Base-by-base conservation (phyloP, 2,797 vertebrate species). In the Crocidura indochinensis region DNA sequence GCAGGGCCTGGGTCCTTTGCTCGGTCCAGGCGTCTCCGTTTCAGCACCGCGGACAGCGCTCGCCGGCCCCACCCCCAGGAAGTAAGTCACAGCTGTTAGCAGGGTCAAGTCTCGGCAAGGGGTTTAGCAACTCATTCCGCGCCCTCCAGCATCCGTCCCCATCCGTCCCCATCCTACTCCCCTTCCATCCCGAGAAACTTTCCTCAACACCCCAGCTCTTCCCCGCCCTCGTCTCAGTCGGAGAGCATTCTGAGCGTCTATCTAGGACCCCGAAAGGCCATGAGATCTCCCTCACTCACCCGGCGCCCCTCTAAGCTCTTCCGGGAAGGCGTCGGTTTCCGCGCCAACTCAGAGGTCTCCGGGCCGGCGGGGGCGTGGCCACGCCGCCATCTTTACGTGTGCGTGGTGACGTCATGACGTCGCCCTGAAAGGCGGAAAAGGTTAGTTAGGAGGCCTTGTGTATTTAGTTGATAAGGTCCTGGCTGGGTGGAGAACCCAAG, bases 321-420 rank as follows among this genome's bases (percentile, higher is more conserved):
- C 65, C n/a, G 9, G n/a, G 65, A 68, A 65, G 64, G 22, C 26
- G 7, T 22, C 60, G 62, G 46, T 19, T 31, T 62, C 4, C 0
- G 29, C 46, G 38, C 38, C 38, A 38, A 38, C 38, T 38, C 38
- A 5, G 38, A 38, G 38, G 38, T 38, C 38, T 38, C 38, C 2
- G 38, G 38, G 46, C 26, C 26, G 71, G 38, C 51, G 53, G 38
- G 94, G 94, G 96, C 87, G 92, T 72, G 88, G 84, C 6, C 84
- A 53, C 67, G 81, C 69, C 24, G 0, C 65, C 44, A 11, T n/a
- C 4, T 26, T 2, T 4, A 72, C 76, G 91, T 80, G 56, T 2
- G 87, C 11, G 10, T 3, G 17, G 4, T 84, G 94, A 81, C 82
- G 91, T 53, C 82, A 56, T 19, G 47, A 10, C 27, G 4, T 51